Conservation (phyloP, 2,113 vertebrate species). For the Mustela lutreola region DNA sequence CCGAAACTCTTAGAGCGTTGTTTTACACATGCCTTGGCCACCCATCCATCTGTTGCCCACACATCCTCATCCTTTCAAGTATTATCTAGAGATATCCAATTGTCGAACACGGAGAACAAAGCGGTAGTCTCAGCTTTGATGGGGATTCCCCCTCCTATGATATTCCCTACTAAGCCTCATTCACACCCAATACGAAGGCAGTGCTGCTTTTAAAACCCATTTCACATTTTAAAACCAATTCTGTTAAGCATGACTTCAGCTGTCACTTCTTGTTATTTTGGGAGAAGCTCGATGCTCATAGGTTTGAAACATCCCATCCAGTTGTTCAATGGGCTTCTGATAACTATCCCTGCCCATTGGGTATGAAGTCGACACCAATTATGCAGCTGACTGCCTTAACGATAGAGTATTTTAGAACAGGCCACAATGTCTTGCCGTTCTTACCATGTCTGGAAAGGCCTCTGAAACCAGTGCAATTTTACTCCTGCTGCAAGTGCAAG, state of each 20-base stretch:
- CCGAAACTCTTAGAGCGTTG: constrained; percentile 11
- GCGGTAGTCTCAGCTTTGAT: background rate
- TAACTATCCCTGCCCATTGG: constrained; percentile 75
- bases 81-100: constrained; percentile 56
- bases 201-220: constrained; percentile 75
- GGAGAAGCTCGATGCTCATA: constrained; percentile 46
- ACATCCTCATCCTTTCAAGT: constrained; percentile 18
- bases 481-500: constrained; percentile 47
- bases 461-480: constrained; percentile 69
- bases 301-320: constrained; percentile 79
- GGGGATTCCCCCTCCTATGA: constrained; percentile 42
- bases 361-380: constrained; percentile 76
- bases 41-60: background rate
- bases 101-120: constrained; percentile 46
- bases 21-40: constrained; percentile 54
- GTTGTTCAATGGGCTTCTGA: constrained; percentile 80
- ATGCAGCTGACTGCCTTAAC: constrained; percentile 66
- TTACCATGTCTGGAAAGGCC: constrained; percentile 34
- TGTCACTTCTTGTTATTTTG: constrained; percentile 79
- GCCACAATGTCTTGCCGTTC: background rate
- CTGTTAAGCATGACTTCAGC: constrained; percentile 77
- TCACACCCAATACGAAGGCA: constrained; percentile 67
- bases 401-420: constrained; percentile 63
- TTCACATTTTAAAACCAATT: constrained; percentile 78
- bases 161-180: constrained; percentile 66